Evolutionary conservation across 2,888 invertebrate genomes (phyloP).

Genomic region (Stramonita haemastoma): DNA sequence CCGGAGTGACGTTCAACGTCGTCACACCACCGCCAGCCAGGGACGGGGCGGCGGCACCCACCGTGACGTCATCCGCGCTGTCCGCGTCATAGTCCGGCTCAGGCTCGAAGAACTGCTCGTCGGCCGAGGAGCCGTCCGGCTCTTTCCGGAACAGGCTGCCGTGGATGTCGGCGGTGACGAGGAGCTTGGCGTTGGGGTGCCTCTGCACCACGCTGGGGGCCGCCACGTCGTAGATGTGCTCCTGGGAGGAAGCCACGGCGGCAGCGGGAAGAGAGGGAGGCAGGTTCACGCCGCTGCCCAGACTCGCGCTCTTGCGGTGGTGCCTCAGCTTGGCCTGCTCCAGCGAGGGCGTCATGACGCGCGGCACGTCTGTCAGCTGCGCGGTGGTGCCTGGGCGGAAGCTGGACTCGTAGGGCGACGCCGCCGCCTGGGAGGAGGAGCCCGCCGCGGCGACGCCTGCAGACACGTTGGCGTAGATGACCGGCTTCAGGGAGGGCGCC

Average conservation of each 20-base stretch:
- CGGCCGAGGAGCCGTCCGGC: conserved; percentile 26
- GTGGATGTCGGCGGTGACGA: conserved; percentile 67
- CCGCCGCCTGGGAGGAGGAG: conserved; percentile 31
- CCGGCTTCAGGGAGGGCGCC: conserved; percentile 45
- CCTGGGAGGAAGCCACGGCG: conserved; percentile 48
- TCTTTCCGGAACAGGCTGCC: conserved; percentile 47
- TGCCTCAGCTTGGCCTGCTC: conserved; percentile 52
- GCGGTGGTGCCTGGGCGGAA: conserved; percentile 92
- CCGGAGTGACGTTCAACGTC: not conserved
- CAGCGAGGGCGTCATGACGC: conserved; percentile 77
- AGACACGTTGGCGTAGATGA: conserved; percentile 74
- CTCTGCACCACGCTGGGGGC: conserved; percentile 59
- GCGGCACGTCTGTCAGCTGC: conserved; percentile 93
- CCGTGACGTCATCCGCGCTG: not conserved
- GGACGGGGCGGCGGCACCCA: not conserved
- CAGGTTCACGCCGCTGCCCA: conserved; percentile 48
- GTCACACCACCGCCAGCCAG: not conserved
- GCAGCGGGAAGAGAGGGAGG: conserved; percentile 57
- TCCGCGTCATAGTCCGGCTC: conserved; percentile 67
- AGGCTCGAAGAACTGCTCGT: conserved; percentile 60
- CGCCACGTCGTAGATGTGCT: conserved; percentile 63
- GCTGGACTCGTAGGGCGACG: conserved; percentile 82
- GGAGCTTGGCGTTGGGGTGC: conserved; percentile 69
- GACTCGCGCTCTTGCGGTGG: conserved; percentile 55
- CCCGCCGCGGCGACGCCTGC: conserved; percentile 50